Conservation (phyloP, 2,113 vertebrate species). For the Chelonoidis abingdonii region DNA sequence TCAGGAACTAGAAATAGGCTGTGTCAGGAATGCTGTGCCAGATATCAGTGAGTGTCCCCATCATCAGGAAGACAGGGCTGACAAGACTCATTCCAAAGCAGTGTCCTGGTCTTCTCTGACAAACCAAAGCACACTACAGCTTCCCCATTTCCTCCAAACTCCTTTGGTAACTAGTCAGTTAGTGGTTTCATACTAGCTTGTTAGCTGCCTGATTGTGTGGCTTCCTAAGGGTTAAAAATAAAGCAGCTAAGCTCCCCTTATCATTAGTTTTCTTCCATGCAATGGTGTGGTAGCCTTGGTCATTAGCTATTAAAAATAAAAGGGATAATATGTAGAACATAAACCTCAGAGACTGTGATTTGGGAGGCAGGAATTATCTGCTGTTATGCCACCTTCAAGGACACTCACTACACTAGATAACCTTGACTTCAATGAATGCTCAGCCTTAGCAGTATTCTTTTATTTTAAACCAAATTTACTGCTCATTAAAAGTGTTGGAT, state of each 20-base stretch:
- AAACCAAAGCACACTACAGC: neutral
- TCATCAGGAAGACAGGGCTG: neutral
- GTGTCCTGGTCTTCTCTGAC: neutral
- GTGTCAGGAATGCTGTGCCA: neutral
- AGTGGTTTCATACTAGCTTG: neutral
- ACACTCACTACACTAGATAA: neutral
- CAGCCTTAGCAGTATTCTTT: neutral
- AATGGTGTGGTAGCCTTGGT: neutral
- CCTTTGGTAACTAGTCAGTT: neutral
- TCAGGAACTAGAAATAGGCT: neutral
- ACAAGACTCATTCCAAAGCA: neutral
- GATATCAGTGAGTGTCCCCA: neutral
- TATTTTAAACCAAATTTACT: neutral
- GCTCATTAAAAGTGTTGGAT: neutral
- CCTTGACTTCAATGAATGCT: neutral
- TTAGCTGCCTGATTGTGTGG: neutral
- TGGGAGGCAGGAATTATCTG: neutral
- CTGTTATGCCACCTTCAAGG: neutral
- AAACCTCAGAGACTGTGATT: neutral
- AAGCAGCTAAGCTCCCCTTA: neutral
- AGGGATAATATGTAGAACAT: neutral
- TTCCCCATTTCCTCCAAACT: neutral
- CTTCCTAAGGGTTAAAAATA: neutral
- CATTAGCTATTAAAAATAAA: fast-evolving
- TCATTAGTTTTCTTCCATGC: neutral